A percentile compares a stretch with the other conserved stretches of the same genome.
Evolutionary conservation across 2,797 vertebrate species (phyloP).

Genomic region (Chromobotia macracanthus): DNA sequence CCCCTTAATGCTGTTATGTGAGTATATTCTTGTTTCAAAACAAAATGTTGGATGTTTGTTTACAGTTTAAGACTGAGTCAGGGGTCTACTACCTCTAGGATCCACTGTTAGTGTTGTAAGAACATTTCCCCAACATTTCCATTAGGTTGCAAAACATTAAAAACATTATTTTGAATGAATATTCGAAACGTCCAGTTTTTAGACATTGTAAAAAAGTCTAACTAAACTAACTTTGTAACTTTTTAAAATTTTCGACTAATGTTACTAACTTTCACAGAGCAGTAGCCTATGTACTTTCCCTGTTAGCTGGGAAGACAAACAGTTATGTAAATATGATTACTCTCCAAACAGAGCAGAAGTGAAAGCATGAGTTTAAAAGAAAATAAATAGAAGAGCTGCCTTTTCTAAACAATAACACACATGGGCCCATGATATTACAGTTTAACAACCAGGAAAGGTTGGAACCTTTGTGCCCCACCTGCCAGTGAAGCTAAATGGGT

Average conservation of each 20-base stretch:
- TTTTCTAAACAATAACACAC: not conserved
- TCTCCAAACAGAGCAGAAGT: not conserved
- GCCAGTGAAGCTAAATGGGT: slow-evolving; percentile 23
- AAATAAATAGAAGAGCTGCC: not conserved
- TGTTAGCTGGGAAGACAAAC: not conserved
- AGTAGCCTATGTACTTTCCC: not conserved
- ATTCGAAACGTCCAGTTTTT: too few relatives aligned
- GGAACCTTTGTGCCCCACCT: slow-evolving; percentile 50
- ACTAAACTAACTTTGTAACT: too few relatives aligned
- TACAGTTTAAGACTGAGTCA: not conserved
- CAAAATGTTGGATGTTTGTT: not conserved
- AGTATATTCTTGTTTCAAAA: slow-evolving; percentile 37
- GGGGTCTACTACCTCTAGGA: too few relatives aligned
- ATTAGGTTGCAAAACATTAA: too few relatives aligned
- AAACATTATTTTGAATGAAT: too few relatives aligned
- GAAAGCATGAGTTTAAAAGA: not conserved
- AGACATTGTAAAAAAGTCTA: too few relatives aligned
- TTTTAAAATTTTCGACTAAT: too few relatives aligned
- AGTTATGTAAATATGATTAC: not conserved
- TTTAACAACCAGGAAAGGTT: slow-evolving; percentile 49
- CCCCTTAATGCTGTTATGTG: slow-evolving; percentile 53
- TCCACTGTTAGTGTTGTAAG: too few relatives aligned
- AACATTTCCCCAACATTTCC: too few relatives aligned
- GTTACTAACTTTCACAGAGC: too few relatives aligned
- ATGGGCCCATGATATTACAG: slow-evolving; percentile 31